Percentiles rank a stretch among this genome's conserved stretches.
Conservation (phyloP, 1,140 invertebrate species). For the Panagrolaimus sp. region DNA sequence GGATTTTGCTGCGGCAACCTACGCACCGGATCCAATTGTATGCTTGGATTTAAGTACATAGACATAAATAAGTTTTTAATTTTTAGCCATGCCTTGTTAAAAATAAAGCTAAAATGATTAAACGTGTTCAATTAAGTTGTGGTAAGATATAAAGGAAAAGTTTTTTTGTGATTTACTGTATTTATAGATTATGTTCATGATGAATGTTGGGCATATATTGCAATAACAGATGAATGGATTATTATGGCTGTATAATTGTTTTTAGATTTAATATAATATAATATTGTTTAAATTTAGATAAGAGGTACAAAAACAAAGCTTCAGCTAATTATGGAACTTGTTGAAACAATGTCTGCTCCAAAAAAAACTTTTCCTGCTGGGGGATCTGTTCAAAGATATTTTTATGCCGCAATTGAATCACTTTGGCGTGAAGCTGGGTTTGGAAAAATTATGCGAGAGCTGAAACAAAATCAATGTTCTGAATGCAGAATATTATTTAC, state of each 20-base stretch:
- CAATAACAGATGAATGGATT: background rate
- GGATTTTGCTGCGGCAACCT: constrained; percentile 13
- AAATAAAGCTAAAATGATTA: constrained; percentile 23
- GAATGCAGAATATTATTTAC: constrained; percentile 34
- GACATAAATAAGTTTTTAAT: no score
- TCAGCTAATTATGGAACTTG: constrained; percentile 38
- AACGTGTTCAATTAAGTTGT: constrained; percentile 26
- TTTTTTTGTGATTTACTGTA: no score
- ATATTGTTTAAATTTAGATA: constrained; percentile 32
- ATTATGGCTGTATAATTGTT: background rate
- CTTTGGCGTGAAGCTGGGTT: constrained; percentile 10
- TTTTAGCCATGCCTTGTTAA: constrained; percentile 29
- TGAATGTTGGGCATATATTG: constrained; percentile 17
- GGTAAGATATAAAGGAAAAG: constrained; percentile 19
- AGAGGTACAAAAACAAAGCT: constrained; percentile 36
- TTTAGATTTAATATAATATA: background rate
- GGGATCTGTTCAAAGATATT: constrained; percentile 43
- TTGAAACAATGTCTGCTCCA: constrained; percentile 45
- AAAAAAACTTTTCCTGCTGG: constrained; percentile 38
- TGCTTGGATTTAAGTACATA: no score
- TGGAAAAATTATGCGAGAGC: constrained; percentile 13
- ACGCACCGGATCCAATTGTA: background rate
- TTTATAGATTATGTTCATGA: background rate
- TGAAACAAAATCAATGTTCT: constrained; percentile 27
- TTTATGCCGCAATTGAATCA: constrained; percentile 33